A percentile compares a stretch with the other conserved stretches of the same genome.
Conservation (phyloP, 2,888 invertebrate genomes). For the Scelioninae gen. 2 region DNA sequence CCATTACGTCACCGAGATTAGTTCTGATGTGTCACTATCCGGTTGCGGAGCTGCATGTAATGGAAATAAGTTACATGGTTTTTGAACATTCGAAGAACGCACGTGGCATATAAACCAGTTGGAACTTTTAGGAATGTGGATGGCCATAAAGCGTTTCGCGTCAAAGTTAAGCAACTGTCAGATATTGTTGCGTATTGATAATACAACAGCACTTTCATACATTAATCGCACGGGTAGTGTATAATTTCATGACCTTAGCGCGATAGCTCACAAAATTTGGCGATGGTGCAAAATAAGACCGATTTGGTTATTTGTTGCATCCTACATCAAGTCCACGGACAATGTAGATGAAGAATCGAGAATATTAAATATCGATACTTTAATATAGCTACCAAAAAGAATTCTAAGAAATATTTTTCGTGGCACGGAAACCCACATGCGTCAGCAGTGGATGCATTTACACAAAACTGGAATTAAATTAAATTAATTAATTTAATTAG, state of each 20-base stretch:
- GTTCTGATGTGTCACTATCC: constrained; percentile 33
- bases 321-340: too few species aligned
- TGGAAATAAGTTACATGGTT: constrained; percentile 9
- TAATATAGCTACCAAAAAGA: too few species aligned
- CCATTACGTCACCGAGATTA: background rate
- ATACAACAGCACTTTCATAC: constrained; percentile 43
- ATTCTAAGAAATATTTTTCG: too few species aligned
- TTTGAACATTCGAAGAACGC: constrained; percentile 23
- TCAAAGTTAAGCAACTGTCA: constrained; percentile 8
- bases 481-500: too few species aligned
- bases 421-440: too few species aligned
- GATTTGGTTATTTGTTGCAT: background rate
- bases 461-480: too few species aligned
- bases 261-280: constrained; percentile 19
- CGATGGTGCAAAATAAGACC: constrained; percentile 20
- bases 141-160: constrained; percentile 45
- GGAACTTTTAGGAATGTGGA: constrained; percentile 42
- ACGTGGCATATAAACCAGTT: constrained; percentile 41
- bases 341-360: background rate
- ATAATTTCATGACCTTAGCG: background rate
- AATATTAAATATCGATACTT: background rate
- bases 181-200: constrained; percentile 50
- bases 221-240: constrained; percentile 42
- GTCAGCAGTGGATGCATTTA: too few species aligned
- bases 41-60: constrained; percentile 39